Conservation (phyloP, 1,140 invertebrate species). For the Penaeus vannamei region DNA sequence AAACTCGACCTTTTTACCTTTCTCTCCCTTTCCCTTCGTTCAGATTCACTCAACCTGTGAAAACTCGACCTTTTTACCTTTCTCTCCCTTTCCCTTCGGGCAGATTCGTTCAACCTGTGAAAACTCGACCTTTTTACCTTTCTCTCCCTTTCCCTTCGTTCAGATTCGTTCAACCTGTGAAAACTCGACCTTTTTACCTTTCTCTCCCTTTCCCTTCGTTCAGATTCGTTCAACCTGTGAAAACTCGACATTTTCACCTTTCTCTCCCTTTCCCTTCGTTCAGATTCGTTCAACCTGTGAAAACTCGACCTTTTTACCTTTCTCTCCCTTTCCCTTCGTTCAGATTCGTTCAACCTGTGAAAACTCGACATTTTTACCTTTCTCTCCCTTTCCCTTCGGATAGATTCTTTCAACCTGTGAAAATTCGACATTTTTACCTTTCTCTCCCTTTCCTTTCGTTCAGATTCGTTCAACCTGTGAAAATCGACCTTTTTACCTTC, state of each 20-base stretch:
- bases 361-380: no score
- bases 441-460: constrained; percentile 75
- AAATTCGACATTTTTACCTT: no score
- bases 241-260: no score
- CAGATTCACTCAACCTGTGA: constrained; percentile 70
- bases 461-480: constrained; percentile 70
- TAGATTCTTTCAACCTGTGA: constrained; percentile 70
- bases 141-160: constrained; percentile 75
- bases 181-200: no score
- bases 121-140: no score
- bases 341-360: constrained; percentile 70
- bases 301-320: no score
- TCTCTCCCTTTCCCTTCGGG: constrained; percentile 75
- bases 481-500: no score
- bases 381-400: constrained; percentile 75
- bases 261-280: constrained; percentile 75
- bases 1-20: no score
- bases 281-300: constrained; percentile 70
- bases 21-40: constrained; percentile 75
- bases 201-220: constrained; percentile 75
- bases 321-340: constrained; percentile 75
- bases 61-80: no score
- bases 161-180: constrained; percentile 70
- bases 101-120: constrained; percentile 70
- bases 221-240: constrained; percentile 70